Evolutionary conservation across 2,797 vertebrate genomes (phyloP).

Genomic region (Microchirus variegatus): DNA sequence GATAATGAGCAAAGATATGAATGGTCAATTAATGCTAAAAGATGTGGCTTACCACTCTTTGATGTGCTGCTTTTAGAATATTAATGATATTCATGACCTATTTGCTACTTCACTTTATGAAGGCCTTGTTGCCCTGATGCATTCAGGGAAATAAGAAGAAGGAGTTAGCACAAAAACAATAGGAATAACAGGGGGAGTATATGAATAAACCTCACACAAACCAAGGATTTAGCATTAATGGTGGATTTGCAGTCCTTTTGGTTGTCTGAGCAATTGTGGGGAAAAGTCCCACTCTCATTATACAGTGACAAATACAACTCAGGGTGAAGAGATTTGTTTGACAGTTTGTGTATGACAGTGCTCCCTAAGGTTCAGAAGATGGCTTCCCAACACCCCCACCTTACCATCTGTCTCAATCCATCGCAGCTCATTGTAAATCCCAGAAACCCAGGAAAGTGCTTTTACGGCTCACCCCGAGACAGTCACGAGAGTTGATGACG

Average conservation of each 20-base stretch:
- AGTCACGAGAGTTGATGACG: conserved; percentile 60
- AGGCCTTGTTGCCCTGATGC: conserved; percentile 67
- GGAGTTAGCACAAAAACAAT: conserved; percentile 64
- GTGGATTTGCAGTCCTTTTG: conserved; percentile 23
- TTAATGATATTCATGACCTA: conserved; percentile 79
- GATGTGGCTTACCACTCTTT: conserved; percentile 69
- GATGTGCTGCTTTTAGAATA: conserved; percentile 74
- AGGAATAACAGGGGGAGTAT: conserved; percentile 51
- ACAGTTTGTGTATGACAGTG: conserved; percentile 58
- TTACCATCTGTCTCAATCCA: conserved; percentile 76
- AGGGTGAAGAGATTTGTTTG: conserved; percentile 68
- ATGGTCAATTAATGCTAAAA: conserved; percentile 75
- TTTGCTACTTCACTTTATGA: conserved; percentile 77
- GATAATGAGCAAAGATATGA: conserved; percentile 73
- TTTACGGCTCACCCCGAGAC: conserved; percentile 52
- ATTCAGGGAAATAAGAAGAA: conserved; percentile 48
- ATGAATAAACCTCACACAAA: conserved; percentile 38
- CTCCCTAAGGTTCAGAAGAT: conserved; percentile 65
- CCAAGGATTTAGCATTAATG: conserved; percentile 19
- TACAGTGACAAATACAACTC: conserved; percentile 51
- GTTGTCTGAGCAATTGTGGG: conserved; percentile 38
- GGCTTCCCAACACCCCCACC: conserved; percentile 70
- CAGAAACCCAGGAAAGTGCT: conserved; percentile 76
- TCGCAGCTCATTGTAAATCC: conserved; percentile 70
- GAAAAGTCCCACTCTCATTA: conserved; percentile 58